phyloP scores from a whole-genome alignment of 2,113 vertebrate species.

The Chloropsis cyanopogon region DNA sequence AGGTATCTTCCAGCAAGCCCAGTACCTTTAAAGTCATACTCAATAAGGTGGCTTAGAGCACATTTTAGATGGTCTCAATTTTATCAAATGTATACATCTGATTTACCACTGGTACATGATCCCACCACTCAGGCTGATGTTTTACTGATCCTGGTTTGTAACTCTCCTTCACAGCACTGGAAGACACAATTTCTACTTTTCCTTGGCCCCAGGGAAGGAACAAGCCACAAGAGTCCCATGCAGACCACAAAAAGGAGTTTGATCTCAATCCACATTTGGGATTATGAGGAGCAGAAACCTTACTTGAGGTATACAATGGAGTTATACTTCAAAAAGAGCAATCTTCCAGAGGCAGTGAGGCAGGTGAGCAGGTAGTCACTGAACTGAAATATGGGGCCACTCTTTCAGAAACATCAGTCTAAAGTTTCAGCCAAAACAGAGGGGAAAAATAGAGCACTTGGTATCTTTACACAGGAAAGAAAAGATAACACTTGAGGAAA shows the following conservation, averaged over 20 bases:
- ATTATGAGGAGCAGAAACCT: not conserved
- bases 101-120: not conserved
- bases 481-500: not conserved
- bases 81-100: not conserved
- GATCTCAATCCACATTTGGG: not conserved
- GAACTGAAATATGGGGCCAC: not conserved
- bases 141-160: not conserved
- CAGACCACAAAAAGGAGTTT: not conserved
- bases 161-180: rapidly evolving
- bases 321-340: not conserved
- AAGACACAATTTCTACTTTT: not conserved
- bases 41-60: not conserved
- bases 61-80: not conserved
- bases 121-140: not conserved
- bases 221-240: not conserved
- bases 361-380: not conserved
- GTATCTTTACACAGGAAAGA: not conserved
- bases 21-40: not conserved
- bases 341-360: not conserved
- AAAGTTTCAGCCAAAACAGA: not conserved
- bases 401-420: not conserved
- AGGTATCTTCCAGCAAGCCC: not conserved
- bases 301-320: not conserved
- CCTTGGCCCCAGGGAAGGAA: not conserved
- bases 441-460: not conserved